These are phyloP conservation scores for Plagodis dolabraria DNA, from an alignment of 2,888 invertebrate species.

Conservation along the genomic window DNA sequence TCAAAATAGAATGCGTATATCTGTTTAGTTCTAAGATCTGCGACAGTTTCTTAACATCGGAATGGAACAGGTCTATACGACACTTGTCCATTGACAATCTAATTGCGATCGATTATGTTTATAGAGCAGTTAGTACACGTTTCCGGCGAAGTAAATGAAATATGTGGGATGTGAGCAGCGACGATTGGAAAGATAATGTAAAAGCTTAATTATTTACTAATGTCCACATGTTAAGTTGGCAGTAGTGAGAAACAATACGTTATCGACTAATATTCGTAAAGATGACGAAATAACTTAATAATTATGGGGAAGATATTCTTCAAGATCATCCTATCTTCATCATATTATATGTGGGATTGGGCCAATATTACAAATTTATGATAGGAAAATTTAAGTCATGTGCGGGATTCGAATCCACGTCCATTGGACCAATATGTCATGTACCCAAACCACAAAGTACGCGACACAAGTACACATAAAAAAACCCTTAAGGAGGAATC, in stretches of 20 bases:
- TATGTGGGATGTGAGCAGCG: constrained; percentile 25
- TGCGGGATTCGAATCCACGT: too few relatives aligned
- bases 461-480: too few relatives aligned
- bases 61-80: constrained; percentile 65
- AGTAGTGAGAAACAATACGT: constrained; percentile 9
- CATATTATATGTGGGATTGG: too few relatives aligned
- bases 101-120: constrained; percentile 72
- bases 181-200: constrained; percentile 24
- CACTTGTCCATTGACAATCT: constrained; percentile 82
- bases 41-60: constrained; percentile 64
- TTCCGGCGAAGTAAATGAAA: constrained; percentile 27
- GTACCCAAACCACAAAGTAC: too few relatives aligned
- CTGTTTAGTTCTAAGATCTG: constrained; percentile 15
- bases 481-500: too few relatives aligned
- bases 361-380: too few relatives aligned
- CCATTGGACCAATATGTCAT: too few relatives aligned
- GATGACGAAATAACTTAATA: too few relatives aligned
- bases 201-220: constrained; percentile 25
- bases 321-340: too few relatives aligned
- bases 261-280: background rate
- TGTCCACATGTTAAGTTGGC: constrained; percentile 18
- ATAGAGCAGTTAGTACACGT: constrained; percentile 57
- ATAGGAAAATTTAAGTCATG: too few relatives aligned
- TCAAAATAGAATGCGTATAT: constrained; percentile 8
- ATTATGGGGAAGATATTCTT: too few relatives aligned